phyloP scores from a whole-genome alignment of 1,140 invertebrate genomes.

The Drosophila subobscura region DNA sequence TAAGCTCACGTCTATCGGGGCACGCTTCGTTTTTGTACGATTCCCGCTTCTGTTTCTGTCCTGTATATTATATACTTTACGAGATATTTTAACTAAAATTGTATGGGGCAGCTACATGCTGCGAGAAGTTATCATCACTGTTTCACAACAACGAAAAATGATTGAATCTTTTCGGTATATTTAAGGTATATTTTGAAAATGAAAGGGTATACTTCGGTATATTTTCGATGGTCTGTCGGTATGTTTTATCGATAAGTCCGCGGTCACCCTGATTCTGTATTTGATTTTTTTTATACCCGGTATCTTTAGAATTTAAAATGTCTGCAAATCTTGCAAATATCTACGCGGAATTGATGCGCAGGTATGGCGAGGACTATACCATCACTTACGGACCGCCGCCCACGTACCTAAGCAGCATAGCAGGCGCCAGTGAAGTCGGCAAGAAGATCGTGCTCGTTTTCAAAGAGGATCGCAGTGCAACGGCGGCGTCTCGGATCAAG shows the following conservation, averaged over 20 bases:
- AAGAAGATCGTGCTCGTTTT: slow-evolving; percentile 69
- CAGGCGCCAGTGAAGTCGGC: slow-evolving; percentile 46
- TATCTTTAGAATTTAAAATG: slow-evolving; percentile 39
- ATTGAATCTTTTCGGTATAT: too few relatives aligned
- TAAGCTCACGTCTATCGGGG: background rate
- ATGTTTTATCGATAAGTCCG: too few relatives aligned
- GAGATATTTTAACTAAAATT: too few relatives aligned
- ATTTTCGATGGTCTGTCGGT: too few relatives aligned
- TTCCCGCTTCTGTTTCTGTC: slow-evolving; percentile 18
- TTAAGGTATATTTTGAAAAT: too few relatives aligned
- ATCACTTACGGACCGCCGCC: slow-evolving; percentile 64
- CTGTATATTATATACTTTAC: too few relatives aligned
- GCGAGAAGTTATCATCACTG: too few relatives aligned
- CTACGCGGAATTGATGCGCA: slow-evolving; percentile 63
- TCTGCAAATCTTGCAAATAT: slow-evolving; percentile 63
- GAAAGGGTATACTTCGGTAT: too few relatives aligned
- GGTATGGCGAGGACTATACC: slow-evolving; percentile 65
- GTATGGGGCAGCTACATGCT: too few relatives aligned
- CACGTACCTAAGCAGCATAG: slow-evolving; percentile 55
- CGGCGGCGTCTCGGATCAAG: background rate
- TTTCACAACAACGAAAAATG: too few relatives aligned
- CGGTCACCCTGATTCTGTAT: background rate
- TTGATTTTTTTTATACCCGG: background rate
- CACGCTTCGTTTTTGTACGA: slow-evolving; percentile 29
- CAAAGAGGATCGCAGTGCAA: slow-evolving; percentile 56